phyloP scores from a whole-genome alignment of 2,113 vertebrate species.

The Chionomys nivalis region DNA sequence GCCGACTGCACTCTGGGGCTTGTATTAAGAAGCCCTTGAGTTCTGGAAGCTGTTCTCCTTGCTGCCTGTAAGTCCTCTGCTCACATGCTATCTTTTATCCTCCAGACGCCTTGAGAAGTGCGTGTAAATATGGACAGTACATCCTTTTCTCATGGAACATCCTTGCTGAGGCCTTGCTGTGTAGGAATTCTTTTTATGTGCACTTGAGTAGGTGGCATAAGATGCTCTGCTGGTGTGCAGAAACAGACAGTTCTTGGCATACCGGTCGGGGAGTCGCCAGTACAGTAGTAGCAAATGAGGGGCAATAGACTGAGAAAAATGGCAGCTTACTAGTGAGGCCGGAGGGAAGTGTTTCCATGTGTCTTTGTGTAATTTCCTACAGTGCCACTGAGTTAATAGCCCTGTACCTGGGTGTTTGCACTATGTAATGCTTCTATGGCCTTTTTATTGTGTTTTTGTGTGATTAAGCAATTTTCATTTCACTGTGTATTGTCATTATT shows the following conservation, averaged over 20 bases:
- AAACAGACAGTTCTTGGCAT: not conserved
- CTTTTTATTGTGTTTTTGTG: constrained; percentile 49
- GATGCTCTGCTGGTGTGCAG: not conserved
- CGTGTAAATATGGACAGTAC: not conserved
- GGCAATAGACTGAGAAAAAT: constrained; percentile 1
- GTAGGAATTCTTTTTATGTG: not conserved
- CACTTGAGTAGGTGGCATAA: constrained; percentile 7
- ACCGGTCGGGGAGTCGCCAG: not conserved
- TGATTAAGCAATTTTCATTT: constrained; percentile 73
- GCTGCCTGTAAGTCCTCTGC: not conserved
- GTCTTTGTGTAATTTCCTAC: constrained; percentile 14
- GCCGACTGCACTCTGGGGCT: not conserved
- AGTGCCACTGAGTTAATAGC: not conserved
- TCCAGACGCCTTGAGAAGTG: not conserved
- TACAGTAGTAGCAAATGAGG: not conserved
- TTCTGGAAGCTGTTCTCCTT: not conserved
- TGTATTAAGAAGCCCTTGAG: not conserved
- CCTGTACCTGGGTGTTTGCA: constrained; percentile 68
- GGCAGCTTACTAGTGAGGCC: not conserved
- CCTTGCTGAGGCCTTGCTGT: not conserved
- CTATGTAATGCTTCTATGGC: constrained; percentile 66
- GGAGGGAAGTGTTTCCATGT: not conserved
- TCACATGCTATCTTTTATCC: not conserved
- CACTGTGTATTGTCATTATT: constrained; percentile 66
- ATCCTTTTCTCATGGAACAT: not conserved